Conservation (phyloP, 2,797 vertebrate genomes). For the Sandelia bainsii region DNA sequence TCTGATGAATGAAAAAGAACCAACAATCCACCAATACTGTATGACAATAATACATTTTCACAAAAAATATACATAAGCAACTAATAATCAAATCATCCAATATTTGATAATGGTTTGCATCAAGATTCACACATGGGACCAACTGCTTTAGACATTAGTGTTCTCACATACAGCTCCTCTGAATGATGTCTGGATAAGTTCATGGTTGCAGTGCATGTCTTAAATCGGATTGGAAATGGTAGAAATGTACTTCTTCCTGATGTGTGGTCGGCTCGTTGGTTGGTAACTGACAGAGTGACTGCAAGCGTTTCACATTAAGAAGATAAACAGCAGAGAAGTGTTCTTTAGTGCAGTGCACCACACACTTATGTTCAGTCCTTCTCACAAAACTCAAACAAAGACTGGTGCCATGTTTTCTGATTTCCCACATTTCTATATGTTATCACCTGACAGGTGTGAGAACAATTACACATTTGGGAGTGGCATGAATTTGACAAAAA, state of each 20-base stretch:
- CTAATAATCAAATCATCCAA: no score
- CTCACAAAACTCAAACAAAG: constrained; percentile 28
- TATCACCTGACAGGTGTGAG: constrained; percentile 30
- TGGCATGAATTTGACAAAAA: constrained; percentile 18
- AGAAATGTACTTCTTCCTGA: not conserved
- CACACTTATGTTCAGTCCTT: constrained; percentile 28
- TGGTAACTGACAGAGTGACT: constrained; percentile 15
- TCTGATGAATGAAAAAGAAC: no score
- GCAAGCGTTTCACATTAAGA: constrained; percentile 27
- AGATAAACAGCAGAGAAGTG: constrained; percentile 10
- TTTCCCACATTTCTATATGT: constrained; percentile 36
- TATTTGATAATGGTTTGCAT: no score
- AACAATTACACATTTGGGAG: constrained; percentile 37
- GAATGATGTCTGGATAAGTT: no score
- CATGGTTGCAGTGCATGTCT: no score
- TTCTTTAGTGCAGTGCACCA: constrained; percentile 39
- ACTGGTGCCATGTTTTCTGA: constrained; percentile 58
- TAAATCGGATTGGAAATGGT: not conserved
- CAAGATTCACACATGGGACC: no score
- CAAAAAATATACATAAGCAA: no score
- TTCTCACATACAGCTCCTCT: no score
- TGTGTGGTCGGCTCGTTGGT: constrained; percentile 3
- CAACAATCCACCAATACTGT: no score
- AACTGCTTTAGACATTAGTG: no score
- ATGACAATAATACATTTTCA: no score